Percentiles rank a stretch among this genome's conserved stretches.
Conservation (phyloP, 2,797 vertebrate genomes). For the Leucoraja ocellata region DNA sequence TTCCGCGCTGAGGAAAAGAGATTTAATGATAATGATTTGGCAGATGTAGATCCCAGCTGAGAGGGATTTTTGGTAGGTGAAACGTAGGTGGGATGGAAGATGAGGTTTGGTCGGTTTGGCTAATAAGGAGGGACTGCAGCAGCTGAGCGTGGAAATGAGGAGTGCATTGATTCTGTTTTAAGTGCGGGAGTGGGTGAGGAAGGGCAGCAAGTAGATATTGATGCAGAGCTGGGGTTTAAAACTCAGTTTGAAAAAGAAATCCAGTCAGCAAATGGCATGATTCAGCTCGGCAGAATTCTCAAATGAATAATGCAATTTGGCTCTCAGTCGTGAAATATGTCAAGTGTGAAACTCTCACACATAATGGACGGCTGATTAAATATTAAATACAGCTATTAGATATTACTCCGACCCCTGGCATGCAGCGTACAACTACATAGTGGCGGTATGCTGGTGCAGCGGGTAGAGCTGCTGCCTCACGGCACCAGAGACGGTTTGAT, state of each 20-base stretch:
- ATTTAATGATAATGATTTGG: background rate
- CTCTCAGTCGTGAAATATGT: background rate
- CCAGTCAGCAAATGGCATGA: background rate
- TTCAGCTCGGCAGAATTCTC: background rate
- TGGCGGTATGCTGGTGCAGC: too few relatives aligned
- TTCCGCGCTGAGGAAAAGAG: background rate
- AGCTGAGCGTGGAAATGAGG: background rate
- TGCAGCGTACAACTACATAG: too few relatives aligned
- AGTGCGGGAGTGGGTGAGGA: background rate
- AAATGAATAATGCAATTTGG: background rate
- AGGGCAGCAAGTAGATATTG: background rate
- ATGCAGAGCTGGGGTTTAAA: background rate
- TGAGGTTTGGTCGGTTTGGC: background rate
- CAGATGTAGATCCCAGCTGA: background rate
- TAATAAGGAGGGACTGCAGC: background rate
- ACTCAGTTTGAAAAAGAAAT: background rate
- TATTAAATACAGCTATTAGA: background rate
- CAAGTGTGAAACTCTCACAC: background rate
- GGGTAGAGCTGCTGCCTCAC: too few relatives aligned
- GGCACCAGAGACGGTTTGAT: too few relatives aligned
- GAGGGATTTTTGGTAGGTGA: background rate
- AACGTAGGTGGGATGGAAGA: background rate
- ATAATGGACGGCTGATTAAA: background rate
- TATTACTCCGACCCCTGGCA: background rate
- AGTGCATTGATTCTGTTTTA: background rate